These are phyloP conservation scores for Synanthedon andrenaeformis DNA, from an alignment of 2,888 invertebrate genomes.

Conservation along the genomic window DNA sequence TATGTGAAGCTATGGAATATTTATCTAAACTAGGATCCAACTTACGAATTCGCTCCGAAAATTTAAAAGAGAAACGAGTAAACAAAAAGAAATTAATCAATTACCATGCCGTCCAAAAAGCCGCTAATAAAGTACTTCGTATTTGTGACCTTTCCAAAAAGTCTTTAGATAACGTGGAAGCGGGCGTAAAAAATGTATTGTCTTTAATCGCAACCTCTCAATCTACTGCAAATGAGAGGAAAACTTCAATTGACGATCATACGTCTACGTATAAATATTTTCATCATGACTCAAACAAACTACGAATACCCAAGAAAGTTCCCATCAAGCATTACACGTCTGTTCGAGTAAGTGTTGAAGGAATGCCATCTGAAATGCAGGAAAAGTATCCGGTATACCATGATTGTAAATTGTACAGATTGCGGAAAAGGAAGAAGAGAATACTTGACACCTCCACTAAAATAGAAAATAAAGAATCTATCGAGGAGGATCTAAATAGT, in stretches of 20 bases:
- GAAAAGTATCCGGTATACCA: constrained; percentile 49
- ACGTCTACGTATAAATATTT: constrained; percentile 26
- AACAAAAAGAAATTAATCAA: constrained; percentile 43
- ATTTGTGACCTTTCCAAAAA: constrained; percentile 62
- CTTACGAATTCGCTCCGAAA: constrained; percentile 47
- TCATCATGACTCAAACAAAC: constrained; percentile 28
- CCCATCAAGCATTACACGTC: constrained; percentile 43
- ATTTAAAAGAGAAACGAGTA: constrained; percentile 45
- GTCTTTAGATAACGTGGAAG: constrained; percentile 55
- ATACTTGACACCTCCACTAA: background rate
- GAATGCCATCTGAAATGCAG: constrained; percentile 27
- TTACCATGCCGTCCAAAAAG: constrained; percentile 49
- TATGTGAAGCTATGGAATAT: constrained; percentile 58
- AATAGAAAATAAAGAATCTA: too few species aligned
- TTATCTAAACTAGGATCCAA: constrained; percentile 57
- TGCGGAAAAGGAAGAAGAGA: constrained; percentile 12
- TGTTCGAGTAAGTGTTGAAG: constrained; percentile 35
- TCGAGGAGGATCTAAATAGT: too few species aligned
- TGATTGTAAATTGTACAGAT: constrained; percentile 41
- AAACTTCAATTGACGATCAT: constrained; percentile 9
- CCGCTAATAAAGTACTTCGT: constrained; percentile 48
- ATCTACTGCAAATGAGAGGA: constrained; percentile 19
- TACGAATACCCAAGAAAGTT: constrained; percentile 41
- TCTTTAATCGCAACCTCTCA: constrained; percentile 29
- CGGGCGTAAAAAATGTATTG: constrained; percentile 40